Base-by-base conservation (phyloP, 2,113 vertebrate genomes). In the Phalacrocorax pelagicus region DNA sequence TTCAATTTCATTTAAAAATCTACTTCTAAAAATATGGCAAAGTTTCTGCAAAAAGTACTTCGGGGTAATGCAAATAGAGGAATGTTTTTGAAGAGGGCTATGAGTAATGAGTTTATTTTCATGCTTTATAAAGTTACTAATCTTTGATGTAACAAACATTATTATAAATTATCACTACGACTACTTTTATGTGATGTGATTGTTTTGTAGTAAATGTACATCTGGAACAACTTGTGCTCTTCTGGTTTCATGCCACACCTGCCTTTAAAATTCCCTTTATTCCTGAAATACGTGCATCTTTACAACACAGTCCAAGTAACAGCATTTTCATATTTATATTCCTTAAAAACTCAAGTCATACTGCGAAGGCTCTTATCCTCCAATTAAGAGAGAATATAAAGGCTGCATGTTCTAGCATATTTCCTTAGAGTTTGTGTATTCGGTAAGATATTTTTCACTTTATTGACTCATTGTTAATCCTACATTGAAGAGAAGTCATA, bases 321-420 rank as follows among this genome's bases (percentile, higher is more conserved):
- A 70, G 29, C 14, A 73, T 96, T 96, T 93, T 94, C 62, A 29
- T 96, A 97, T 96, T 94, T 94, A 91, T 78, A 90, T 81, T 81
- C 73, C 81, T 95, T 92, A 96, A 86, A 95, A 95, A 77, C 73
- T 94, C 54, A 91, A 84, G 74, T 96, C 80, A 81, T 93, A 92
- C 22, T 66, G 32, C 84, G 91, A 98, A 97, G 80, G 44, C 23
- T 96, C 97, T 96, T 88, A 95, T 96, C 82, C 70, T 96, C 21
- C 58, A 58, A 58, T 92, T 97, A 88, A 96, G 94, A 92, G 74
- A 92, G 91, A 94, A 70, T 63, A 92, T 94, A 90, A 81, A 95
- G 59, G 51, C 42, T 91, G 19, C 78, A 51, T 79, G 83, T 92
- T 96, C 88, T 97, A 93, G 91, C 90, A 61, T 94, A 95, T 95